Percentiles rank a stretch among this genome's conserved stretches.
Evolutionary conservation across 1,140 invertebrate genomes (phyloP).

Genomic region (Charaxes varanes): DNA sequence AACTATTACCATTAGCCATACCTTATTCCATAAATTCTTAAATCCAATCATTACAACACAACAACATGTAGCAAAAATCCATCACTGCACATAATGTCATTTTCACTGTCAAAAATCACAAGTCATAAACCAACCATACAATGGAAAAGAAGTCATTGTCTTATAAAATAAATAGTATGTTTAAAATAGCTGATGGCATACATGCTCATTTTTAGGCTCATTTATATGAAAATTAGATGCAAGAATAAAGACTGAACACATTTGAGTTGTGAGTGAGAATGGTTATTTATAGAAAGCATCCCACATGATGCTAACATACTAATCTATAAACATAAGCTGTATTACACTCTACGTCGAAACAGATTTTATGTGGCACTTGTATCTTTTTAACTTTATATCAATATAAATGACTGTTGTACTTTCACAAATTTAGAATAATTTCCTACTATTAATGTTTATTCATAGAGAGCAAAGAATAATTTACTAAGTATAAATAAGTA

Average conservation of each 20-base stretch:
- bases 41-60: conserved; percentile 55
- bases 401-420: no score
- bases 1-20: conserved; percentile 22
- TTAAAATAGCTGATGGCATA: conserved; percentile 2
- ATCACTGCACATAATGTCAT: conserved; percentile 31
- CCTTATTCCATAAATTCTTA: conserved; percentile 57
- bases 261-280: conserved; percentile 41
- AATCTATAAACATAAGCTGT: conserved; percentile 30
- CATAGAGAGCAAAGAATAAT: no score
- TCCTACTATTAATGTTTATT: no score
- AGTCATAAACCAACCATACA: conserved; percentile 17
- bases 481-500: no score
- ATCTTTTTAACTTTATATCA: conserved; percentile 1
- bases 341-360: conserved; percentile 2
- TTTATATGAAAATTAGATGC: conserved; percentile 18
- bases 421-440: no score
- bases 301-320: conserved; percentile 49
- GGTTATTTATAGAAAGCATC: conserved; percentile 63
- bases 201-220: conserved; percentile 4
- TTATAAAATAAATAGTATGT: neutral
- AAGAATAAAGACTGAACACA: conserved; percentile 33
- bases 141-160: conserved; percentile 3
- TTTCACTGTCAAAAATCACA: conserved; percentile 34
- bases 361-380: conserved; percentile 9
- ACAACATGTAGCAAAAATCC: conserved; percentile 20